Base-by-base conservation (phyloP, 2,888 invertebrate genomes). In the Baronia brevicornis region DNA sequence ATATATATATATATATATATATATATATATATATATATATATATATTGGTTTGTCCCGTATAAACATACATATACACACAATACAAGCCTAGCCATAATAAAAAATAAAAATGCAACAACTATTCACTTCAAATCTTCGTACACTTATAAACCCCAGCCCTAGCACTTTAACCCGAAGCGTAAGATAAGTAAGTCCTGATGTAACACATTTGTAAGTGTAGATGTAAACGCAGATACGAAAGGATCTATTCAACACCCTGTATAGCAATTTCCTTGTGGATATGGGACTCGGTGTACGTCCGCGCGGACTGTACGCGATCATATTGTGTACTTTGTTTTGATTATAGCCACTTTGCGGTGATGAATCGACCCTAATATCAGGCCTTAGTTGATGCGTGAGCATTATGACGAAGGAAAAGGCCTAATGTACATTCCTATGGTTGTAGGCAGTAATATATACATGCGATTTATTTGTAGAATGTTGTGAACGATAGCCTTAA, bases 151-250 rank as follows among this genome's bases (percentile, higher is more conserved):
- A 28, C 73, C 74, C 74, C 71, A 38, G 43, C 28, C 43, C 43
- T 42, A 45, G 41, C 43, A 41, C n/a, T n/a, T 19, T 40, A 38
- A 30, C 26, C 37, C 39, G 43, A 54, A 54, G 54, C 38, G 38
- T 51, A 44, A 61, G 66, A 74, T 74, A 77, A 73, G 71, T 75
- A 63, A 66, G 66, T 61, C 68, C 63, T 78, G 78, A 82, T 73
- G 79, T 74, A 67, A 64, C 72, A 64, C 78, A 82, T 82, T 80
- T 80, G 82, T 82, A 73, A 75, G 48, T 46, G 49, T 54, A 65
- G 79, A 80, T 79, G 72, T 74, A 77, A 73, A 77, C 72, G 74
- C 41, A 60, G 73, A 75, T 73, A 71, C 53, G 53, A 48, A 39
- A 41, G 48, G 43, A 44, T 37, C 46, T 51, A 62, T 64, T 69